Evolutionary conservation across 2,888 invertebrate species (phyloP), one percentile per base, ranked within the genome.

Genomic region (Brassicogethes aeneus): DNA sequence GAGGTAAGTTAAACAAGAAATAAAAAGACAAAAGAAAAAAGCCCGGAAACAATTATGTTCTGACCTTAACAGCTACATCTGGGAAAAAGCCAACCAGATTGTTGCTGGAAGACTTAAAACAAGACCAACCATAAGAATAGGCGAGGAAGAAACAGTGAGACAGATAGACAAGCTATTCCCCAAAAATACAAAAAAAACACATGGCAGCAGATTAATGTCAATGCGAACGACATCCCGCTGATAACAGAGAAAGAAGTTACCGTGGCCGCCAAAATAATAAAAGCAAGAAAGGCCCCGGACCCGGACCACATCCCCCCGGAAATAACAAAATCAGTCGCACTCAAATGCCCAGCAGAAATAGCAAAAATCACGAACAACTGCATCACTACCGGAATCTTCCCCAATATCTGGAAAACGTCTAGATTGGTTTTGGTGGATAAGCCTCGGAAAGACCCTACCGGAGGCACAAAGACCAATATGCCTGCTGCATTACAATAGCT

Each of bases 401-500:
- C 7, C 23, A 23, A 7, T 10, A 23, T 5, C 5, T 23, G 23
- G 23, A 23, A 23, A 10, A 23, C 5, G 23, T 10, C 5, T 5
- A 23, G 23, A 23, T 10, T 23, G 10, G 23, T 23, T 23, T 10
- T 23, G 23, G 23, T 5, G 5, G 10, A 23, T 7, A 10, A 23
- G 23, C 23, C 23, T 7, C 23, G 7, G n/a, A n/a, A n/a, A n/a
- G n/a, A n/a, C n/a, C n/a, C n/a, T n/a, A n/a, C n/a, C n/a, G n/a
- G n/a, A n/a, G n/a, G n/a, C n/a, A n/a, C n/a, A n/a, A n/a, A n/a
- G n/a, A n/a, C n/a, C 38, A 3, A 33, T 44, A 2, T 44, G 44
- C 37, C 31, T 44, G 13, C 16, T 38, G 29, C 10, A 41, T 43
- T 1, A 12, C 40, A 29, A n/a, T 40, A 10, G 43, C 46, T 10